Evolutionary conservation across 2,113 vertebrate species (phyloP), one percentile per base, ranked within the genome.

Genomic region (Ranitomeya imitator): DNA sequence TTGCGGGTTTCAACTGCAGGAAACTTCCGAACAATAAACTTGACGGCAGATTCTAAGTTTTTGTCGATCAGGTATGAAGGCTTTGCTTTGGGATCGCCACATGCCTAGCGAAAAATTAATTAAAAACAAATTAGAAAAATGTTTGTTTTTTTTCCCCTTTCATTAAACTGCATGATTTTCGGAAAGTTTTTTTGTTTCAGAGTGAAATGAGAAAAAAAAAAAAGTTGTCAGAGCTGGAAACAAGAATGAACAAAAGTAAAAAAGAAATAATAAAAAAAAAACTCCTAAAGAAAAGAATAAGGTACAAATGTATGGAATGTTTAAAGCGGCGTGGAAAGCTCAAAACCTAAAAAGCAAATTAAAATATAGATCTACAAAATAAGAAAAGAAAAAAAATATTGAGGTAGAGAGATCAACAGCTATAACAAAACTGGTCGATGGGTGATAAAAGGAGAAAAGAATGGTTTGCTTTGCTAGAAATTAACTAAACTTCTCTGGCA

Each of bases 11-110:
- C 98, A 90, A 99, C 97, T 54, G 97, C 97, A 54, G 98, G 98
- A 81, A 99, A 99, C 92, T 99, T 99, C 92, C 98, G 96, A 92
- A 99, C 97, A 90, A 99, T 99, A 93, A 99, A 99, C 94, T 99
- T 99, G 92, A 99, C 98, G 11, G 98, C 98, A 69, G 98, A 98
- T 93, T 99, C 98, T 93, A 99, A 92, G 92, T 99, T 99, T 95
- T 99, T 99, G 93, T 99, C 98, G 45, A 99, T 97, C 90, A 99
- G 97, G 91, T 99, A 99, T 45, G 98, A 99, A 89, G 98, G 98
- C 93, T 99, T 99, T 89, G 98, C 98, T 95, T 99, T 99, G 90
- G 98, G 98, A 85, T 99, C 98, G 74, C 98, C 98, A 61, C 98
- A 99, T 90, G 98, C 98, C 98, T 97, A 92, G 86, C 90, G 71